Conservation (phyloP, 2,888 invertebrate genomes). For the Camptogramma bilineatum region DNA sequence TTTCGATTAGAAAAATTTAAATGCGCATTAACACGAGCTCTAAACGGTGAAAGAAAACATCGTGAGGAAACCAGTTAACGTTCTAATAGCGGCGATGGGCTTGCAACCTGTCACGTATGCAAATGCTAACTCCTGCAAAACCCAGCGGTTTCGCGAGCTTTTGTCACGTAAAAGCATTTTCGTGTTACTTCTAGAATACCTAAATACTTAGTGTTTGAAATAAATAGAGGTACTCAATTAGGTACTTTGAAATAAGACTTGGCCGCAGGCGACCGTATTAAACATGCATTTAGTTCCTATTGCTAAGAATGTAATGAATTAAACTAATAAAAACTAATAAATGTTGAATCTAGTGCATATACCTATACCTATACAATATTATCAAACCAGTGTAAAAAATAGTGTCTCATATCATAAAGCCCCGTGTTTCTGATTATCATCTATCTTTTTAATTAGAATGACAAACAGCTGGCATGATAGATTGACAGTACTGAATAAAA, state of each 20-base stretch:
- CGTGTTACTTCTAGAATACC: constrained; percentile 26
- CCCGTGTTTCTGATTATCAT: neutral
- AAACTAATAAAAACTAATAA: no score
- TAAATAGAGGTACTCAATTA: constrained; percentile 7
- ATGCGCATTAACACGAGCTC: no score
- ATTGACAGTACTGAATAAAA: neutral
- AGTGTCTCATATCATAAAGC: neutral
- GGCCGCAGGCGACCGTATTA: neutral
- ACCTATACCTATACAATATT: no score
- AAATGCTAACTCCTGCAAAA: no score
- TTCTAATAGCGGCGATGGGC: no score
- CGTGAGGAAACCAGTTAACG: no score
- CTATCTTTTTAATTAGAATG: neutral
- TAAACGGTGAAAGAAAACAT: no score
- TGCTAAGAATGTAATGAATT: no score
- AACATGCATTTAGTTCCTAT: neutral
- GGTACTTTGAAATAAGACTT: constrained; percentile 10
- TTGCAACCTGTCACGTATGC: no score
- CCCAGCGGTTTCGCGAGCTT: no score
- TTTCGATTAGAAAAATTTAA: no score
- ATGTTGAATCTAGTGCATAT: no score
- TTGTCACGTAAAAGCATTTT: constrained; percentile 26
- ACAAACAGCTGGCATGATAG: neutral
- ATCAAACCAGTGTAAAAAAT: neutral
- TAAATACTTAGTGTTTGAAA: constrained; percentile 16